These are phyloP conservation scores for Vandiemenella viatica DNA, from an alignment of 2,888 invertebrate genomes.

Conservation along the genomic window DNA sequence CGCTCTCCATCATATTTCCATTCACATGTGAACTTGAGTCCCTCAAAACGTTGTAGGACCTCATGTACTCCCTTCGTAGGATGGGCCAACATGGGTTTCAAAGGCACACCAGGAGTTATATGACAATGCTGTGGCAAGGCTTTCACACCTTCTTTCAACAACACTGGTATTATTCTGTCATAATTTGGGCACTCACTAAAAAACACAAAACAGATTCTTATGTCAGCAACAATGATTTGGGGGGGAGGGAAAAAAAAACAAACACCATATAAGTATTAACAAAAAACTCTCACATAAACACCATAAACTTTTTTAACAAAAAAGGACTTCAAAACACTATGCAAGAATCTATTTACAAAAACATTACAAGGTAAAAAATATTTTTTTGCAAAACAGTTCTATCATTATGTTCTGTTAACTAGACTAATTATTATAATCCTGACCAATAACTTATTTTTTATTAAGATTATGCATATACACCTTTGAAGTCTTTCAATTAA, in stretches of 20 bases:
- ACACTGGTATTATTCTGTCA: constrained; percentile 61
- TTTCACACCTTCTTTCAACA: constrained; percentile 60
- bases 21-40: constrained; percentile 87
- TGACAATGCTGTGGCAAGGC: constrained; percentile 66
- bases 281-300: neutral
- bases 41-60: constrained; percentile 71
- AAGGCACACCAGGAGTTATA: constrained; percentile 79
- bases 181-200: constrained; percentile 89
- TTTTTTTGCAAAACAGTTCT: too few species aligned
- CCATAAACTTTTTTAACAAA: neutral
- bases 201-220: too few species aligned
- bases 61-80: constrained; percentile 90
- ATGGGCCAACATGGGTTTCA: constrained; percentile 97
- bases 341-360: too few species aligned
- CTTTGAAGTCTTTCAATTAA: too few species aligned
- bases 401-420: too few species aligned
- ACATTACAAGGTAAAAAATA: too few species aligned
- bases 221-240: too few species aligned
- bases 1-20: constrained; percentile 99
- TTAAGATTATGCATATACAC: too few species aligned
- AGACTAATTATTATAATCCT: too few species aligned
- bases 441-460: too few species aligned
- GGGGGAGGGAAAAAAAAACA: too few species aligned
- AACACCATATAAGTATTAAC: neutral
- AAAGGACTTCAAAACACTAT: too few species aligned